Conservation (phyloP, 2,797 vertebrate genomes). For the Cryptoprocta ferox region DNA sequence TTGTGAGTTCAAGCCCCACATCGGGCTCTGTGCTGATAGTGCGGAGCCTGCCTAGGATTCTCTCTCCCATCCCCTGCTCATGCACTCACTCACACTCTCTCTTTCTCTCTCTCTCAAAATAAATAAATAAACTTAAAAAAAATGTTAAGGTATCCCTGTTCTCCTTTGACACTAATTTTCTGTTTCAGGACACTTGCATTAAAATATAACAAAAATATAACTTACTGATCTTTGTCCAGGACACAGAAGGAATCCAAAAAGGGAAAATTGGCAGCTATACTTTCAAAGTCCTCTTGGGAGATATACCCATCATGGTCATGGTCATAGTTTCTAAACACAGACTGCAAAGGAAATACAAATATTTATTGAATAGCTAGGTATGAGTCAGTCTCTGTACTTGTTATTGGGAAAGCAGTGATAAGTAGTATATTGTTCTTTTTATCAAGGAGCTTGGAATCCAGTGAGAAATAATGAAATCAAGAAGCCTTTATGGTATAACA, state of each 20-base stretch:
- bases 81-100: no score
- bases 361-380: background rate
- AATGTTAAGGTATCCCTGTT: background rate
- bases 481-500: background rate
- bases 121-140: no score
- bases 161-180: background rate
- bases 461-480: background rate
- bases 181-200: background rate
- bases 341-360: conserved; percentile 86
- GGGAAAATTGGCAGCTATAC: conserved; percentile 96
- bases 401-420: background rate
- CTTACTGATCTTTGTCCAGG: conserved; percentile 99
- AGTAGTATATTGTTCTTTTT: background rate
- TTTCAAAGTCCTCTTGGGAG: conserved; percentile 98
- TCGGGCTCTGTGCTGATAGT: no score
- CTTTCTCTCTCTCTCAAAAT: no score
- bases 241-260: conserved; percentile 98
- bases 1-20: no score
- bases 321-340: conserved; percentile 98
- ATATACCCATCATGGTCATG: conserved; percentile 97
- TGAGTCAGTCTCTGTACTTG: background rate
- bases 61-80: no score
- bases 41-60: no score
- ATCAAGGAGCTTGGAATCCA: background rate
- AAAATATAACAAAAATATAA: conserved; percentile 62